These are phyloP conservation scores for Drosophila tani DNA, from an alignment of 1,140 invertebrate species.

Conservation along the genomic window DNA sequence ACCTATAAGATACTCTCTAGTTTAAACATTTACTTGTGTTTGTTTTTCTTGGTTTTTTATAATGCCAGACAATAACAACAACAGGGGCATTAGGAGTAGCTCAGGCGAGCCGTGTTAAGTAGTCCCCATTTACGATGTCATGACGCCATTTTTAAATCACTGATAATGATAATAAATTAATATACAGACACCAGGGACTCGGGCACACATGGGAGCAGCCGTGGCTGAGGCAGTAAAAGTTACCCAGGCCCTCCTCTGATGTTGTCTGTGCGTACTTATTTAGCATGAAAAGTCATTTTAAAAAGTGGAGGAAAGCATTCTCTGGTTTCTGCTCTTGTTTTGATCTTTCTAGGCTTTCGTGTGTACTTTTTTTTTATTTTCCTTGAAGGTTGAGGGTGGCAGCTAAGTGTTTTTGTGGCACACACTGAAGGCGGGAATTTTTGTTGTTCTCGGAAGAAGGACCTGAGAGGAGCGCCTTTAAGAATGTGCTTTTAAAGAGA, in stretches of 20 bases:
- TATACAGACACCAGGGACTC: constrained; percentile 61
- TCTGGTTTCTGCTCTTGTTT: constrained; percentile 41
- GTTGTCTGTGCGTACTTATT: constrained; percentile 73
- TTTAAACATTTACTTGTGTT: constrained; percentile 13
- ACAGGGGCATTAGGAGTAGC: constrained; percentile 29
- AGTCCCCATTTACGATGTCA: constrained; percentile 78
- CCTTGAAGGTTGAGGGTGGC: constrained; percentile 14
- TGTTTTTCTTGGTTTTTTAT: constrained; percentile 12
- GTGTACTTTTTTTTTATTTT: constrained; percentile 13
- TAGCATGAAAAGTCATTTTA: constrained; percentile 83
- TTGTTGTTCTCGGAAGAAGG: background rate
- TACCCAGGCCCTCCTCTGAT: background rate
- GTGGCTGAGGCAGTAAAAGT: constrained; percentile 22
- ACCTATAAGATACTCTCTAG: constrained; percentile 25
- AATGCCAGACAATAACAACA: constrained; percentile 45
- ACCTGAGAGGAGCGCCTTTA: constrained; percentile 1
- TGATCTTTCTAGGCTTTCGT: constrained; percentile 57
- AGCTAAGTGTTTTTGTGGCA: constrained; percentile 69
- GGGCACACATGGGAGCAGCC: constrained; percentile 40
- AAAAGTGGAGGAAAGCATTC: constrained; percentile 57
- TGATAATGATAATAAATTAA: constrained; percentile 84
- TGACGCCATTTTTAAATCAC: constrained; percentile 83
- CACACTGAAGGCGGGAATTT: constrained; percentile 12
- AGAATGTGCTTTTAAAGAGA: constrained; percentile 24
- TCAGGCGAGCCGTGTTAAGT: constrained; percentile 62